Evolutionary conservation across 2,797 vertebrate species (phyloP).

Genomic region (Sarcophilus harrisii): DNA sequence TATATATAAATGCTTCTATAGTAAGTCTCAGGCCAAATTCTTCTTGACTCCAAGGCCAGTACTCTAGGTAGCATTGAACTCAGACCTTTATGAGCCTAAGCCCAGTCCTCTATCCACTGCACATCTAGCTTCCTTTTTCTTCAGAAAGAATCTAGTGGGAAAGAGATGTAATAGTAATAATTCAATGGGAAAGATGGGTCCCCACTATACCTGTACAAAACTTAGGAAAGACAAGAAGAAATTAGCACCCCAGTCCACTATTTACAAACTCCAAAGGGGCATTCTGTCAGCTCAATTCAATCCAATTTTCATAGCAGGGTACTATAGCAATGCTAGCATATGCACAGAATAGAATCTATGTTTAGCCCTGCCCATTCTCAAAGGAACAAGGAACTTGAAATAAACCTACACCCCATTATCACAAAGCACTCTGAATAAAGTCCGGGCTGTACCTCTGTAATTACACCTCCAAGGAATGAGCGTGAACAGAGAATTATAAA

Average conservation of each 20-base stretch:
- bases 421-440: not conserved
- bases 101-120: not conserved
- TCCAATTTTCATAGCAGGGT: not conserved
- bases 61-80: too few species aligned
- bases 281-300: not conserved
- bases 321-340: not conserved
- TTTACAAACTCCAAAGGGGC: not conserved
- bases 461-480: slow-evolving; percentile 9
- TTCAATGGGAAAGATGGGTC: too few species aligned
- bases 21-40: too few species aligned
- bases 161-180: slow-evolving; percentile 1
- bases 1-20: too few species aligned
- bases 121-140: not conserved
- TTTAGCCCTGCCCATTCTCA: not conserved
- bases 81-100: not conserved
- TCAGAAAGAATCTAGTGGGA: not conserved
- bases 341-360: not conserved
- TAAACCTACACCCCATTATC: not conserved
- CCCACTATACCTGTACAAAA: not conserved
- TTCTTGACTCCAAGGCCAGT: too few species aligned
- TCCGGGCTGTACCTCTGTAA: not conserved
- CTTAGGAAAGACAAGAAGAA: not conserved
- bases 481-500: not conserved
- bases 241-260: not conserved
- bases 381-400: slow-evolving; percentile 3